These are phyloP conservation scores for Bolinopsis microptera DNA, from an alignment of 37 sponge, comb jelly and placozoan genomes.

Conservation along the genomic window DNA sequence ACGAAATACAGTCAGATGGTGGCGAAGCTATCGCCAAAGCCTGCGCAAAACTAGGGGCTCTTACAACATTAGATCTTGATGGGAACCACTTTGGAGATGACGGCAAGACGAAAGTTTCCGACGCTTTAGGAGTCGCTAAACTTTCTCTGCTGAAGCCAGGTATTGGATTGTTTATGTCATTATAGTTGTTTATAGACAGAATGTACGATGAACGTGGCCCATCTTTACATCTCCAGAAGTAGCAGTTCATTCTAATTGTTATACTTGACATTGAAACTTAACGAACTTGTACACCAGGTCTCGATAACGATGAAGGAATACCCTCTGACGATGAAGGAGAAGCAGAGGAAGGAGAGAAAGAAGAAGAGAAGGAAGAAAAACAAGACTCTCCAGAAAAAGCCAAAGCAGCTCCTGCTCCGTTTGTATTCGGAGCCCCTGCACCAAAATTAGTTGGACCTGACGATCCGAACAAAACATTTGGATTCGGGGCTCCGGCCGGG, in stretches of 20 bases:
- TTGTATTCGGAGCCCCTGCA: constrained; percentile 15
- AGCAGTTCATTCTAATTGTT: too few relatives aligned
- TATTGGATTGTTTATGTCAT: too few relatives aligned
- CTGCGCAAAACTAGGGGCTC: constrained; percentile 70
- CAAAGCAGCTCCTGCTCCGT: constrained; percentile 18
- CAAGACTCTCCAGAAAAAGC: constrained; percentile 33
- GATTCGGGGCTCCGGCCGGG: constrained; percentile 11
- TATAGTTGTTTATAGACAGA: too few relatives aligned
- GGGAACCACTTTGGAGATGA: constrained; percentile 90
- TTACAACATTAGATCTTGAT: constrained; percentile 82
- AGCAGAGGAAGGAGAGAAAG: constrained; percentile 71
- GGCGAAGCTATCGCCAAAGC: constrained; percentile 73
- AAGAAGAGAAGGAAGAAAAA: constrained; percentile 67
- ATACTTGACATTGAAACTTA: too few relatives aligned
- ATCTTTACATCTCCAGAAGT: too few relatives aligned
- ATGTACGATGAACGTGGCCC: too few relatives aligned
- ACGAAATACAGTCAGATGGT: constrained; percentile 77
- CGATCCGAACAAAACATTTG: constrained; percentile 10
- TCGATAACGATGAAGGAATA: constrained; percentile 90
- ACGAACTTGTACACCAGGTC: too few relatives aligned
- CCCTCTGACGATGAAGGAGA: constrained; percentile 79
- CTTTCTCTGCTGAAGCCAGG: constrained; percentile 13
- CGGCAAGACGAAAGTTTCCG: constrained; percentile 39
- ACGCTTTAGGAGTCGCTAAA: neutral
- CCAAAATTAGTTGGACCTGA: neutral